These are phyloP conservation scores for Kryptopterus vitreolus DNA, from an alignment of 2,797 vertebrate genomes.

Conservation along the genomic window DNA sequence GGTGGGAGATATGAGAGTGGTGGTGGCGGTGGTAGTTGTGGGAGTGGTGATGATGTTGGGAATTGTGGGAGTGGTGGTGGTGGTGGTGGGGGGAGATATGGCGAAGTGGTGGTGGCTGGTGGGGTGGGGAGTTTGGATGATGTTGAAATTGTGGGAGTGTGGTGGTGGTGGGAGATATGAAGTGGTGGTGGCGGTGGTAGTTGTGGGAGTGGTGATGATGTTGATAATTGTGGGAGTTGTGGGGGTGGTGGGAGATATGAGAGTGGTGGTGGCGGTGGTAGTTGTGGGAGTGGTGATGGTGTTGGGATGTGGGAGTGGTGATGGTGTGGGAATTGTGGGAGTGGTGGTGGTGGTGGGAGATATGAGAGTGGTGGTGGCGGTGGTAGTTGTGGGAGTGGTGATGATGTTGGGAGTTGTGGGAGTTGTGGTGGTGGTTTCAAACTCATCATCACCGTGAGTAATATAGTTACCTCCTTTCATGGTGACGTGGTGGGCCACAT, in stretches of 20 bases:
- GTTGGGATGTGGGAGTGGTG: too few species aligned
- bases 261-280: background rate
- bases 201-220: background rate
- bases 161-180: background rate
- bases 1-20: accelerated
- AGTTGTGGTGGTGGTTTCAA: too few species aligned
- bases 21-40: background rate
- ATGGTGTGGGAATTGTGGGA: accelerated
- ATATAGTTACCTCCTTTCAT: too few species aligned
- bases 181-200: too few species aligned
- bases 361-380: too few species aligned
- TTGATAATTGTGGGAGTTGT: background rate
- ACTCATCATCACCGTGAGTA: too few species aligned
- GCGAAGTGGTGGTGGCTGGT: too few species aligned
- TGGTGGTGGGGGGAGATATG: too few species aligned
- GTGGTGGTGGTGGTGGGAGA: background rate
- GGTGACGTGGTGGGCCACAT: too few species aligned
- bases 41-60: too few species aligned
- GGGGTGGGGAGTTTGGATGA: too few species aligned
- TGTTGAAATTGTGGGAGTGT: too few species aligned
- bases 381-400: background rate
- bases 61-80: background rate
- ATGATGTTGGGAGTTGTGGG: background rate
- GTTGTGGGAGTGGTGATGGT: background rate
- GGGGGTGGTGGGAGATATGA: background rate